These are phyloP conservation scores for Australoheros facetus DNA, from an alignment of 2,797 vertebrate genomes.

Conservation along the genomic window DNA sequence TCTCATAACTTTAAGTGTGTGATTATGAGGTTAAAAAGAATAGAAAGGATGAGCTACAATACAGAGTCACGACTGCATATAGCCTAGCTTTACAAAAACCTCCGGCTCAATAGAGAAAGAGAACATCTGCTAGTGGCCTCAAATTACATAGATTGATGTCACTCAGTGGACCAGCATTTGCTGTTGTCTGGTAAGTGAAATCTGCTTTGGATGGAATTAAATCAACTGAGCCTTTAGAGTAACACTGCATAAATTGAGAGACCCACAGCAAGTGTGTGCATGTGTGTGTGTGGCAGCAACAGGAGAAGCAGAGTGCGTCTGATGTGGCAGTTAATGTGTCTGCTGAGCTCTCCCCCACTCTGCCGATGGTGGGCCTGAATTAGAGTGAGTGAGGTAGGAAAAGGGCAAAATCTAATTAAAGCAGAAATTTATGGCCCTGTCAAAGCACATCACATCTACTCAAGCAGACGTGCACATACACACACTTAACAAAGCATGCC, in stretches of 20 bases:
- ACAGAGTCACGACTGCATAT: not conserved
- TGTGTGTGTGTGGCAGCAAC: not conserved
- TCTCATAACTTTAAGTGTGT: not conserved
- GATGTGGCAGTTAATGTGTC: slow-evolving; percentile 1
- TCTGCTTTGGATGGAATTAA: slow-evolving; percentile 49
- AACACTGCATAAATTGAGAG: slow-evolving; percentile 39
- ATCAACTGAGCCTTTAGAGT: slow-evolving; percentile 31
- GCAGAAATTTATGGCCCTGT: slow-evolving; percentile 66
- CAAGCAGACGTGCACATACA: slow-evolving; percentile 19
- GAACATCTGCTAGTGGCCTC: slow-evolving; percentile 25
- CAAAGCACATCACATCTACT: slow-evolving; percentile 37
- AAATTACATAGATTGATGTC: slow-evolving; percentile 48
- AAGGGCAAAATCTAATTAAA: slow-evolving; percentile 67
- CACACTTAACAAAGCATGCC: slow-evolving; percentile 32
- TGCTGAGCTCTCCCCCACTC: slow-evolving; percentile 20
- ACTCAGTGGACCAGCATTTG: slow-evolving; percentile 39
- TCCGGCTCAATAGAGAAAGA: not conserved
- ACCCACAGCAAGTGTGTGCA: not conserved
- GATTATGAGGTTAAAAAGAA: not conserved
- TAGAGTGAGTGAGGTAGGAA: slow-evolving; percentile 24
- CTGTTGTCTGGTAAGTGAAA: slow-evolving; percentile 39
- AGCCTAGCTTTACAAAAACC: slow-evolving; percentile 29
- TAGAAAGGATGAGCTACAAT: not conserved
- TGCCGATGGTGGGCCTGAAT: slow-evolving; percentile 38
- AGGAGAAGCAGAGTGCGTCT: not conserved